Evolutionary conservation across 2,888 invertebrate species (phyloP), one percentile per base, ranked within the genome.

Genomic region (Metacarcinus magister): DNA sequence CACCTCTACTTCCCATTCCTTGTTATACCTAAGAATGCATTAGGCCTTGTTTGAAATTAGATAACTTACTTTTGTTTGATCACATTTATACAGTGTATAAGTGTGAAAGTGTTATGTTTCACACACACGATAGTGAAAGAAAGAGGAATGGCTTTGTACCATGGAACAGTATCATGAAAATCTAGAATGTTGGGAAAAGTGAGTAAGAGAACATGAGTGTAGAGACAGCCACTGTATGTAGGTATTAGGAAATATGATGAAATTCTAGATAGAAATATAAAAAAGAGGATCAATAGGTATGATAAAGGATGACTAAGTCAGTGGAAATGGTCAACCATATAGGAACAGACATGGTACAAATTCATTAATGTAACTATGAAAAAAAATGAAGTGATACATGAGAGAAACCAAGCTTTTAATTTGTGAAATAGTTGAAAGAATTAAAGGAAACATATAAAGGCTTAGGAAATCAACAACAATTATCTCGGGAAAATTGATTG

Each of bases 1-100:
- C n/a, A 19, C 93, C 93, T 67, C 28, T 60, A n/a, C 43, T 75
- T 67, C 93, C 93, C 43, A 54, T 54, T 92, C 92, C 32, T 60
- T 92, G 13, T 92, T 54, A 54, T 39, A 54, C 92, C 60, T 54
- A 19, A 60, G 19, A 13, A 10, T 54, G 23, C 54, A 54, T 32
- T 87, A 39, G 87, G 87, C 39, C 87, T 87, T 87, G 7, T 39
- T 39, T 32, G 91, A n/a, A 89, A 46, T 28, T 46, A 91, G 28
- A 44, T n/a, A 1, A n/a, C n/a, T 91, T 91, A n/a, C 46, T 28
- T 48, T 91, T 44, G n/a, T n/a, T n/a, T 67, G 1, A 67, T 75
- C n/a, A n/a, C 75, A 28, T 0, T n/a, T n/a, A 75, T 28, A 44
- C 23, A 48, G 10, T 23, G n/a, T 28, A 48, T 75, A 28, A 23